A percentile compares a stretch with the other conserved stretches of the same genome.
These are phyloP conservation scores for Atherinosoma microstoma DNA, from an alignment of 2,797 vertebrate species.

Conservation along the genomic window DNA sequence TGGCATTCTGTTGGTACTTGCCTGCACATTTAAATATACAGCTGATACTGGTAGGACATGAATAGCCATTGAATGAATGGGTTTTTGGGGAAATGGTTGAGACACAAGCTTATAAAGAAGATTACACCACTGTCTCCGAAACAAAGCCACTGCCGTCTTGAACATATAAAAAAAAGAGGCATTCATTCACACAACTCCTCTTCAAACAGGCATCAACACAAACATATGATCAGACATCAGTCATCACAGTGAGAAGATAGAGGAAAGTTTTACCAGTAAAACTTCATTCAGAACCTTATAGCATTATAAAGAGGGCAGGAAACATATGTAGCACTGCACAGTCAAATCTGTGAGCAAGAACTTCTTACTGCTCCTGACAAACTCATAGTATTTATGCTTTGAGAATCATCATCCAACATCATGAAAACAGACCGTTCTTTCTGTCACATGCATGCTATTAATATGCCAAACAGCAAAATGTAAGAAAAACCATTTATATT, in stretches of 20 bases:
- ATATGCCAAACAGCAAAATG: neutral
- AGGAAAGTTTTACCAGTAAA: conserved; percentile 4
- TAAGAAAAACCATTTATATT: neutral
- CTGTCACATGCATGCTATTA: neutral
- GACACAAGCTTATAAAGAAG: conserved; percentile 47
- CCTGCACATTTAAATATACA: conserved; percentile 37
- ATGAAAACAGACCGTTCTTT: neutral
- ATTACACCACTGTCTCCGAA: conserved; percentile 42
- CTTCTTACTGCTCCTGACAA: neutral
- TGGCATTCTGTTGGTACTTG: conserved; percentile 25
- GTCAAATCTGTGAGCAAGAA: conserved; percentile 6
- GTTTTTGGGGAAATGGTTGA: conserved; percentile 40
- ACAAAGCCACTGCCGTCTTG: conserved; percentile 59
- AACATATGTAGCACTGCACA: conserved; percentile 10
- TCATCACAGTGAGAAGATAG: conserved; percentile 7
- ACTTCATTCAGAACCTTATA: conserved; percentile 5
- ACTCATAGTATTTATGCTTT: neutral
- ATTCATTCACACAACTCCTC: conserved; percentile 36
- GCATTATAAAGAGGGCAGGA: conserved; percentile 2
- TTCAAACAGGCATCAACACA: conserved; percentile 17
- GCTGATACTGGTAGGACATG: conserved; percentile 20
- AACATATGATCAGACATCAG: conserved; percentile 17
- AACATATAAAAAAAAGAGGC: conserved; percentile 30
- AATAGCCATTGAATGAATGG: conserved; percentile 41
- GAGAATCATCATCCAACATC: neutral